These are phyloP conservation scores for Rhipidura dahli DNA, from an alignment of 2,113 vertebrate species.

Conservation along the genomic window DNA sequence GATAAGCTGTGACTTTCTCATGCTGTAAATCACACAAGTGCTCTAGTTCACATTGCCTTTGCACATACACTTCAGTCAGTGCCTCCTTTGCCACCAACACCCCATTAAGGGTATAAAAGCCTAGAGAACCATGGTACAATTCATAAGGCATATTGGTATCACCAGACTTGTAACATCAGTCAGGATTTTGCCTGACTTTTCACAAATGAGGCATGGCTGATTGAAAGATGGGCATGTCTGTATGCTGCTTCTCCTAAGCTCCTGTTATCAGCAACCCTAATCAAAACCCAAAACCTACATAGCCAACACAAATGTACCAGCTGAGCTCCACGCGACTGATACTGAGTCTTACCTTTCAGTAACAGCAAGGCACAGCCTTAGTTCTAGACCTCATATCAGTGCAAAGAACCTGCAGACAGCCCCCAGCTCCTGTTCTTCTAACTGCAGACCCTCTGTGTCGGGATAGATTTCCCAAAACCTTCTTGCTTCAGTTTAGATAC, in stretches of 20 bases:
- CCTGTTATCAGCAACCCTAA: not conserved
- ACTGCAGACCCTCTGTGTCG: not conserved
- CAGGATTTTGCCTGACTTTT: not conserved
- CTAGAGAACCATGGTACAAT: not conserved
- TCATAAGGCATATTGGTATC: not conserved
- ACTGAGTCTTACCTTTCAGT: not conserved
- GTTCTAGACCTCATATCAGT: not conserved
- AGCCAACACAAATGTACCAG: not conserved
- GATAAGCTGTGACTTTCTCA: not conserved
- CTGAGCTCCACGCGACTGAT: not conserved
- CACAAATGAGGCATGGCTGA: not conserved
- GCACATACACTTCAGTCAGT: not conserved
- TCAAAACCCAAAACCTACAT: not conserved
- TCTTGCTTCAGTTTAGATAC: not conserved
- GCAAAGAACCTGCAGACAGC: not conserved
- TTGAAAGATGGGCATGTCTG: not conserved
- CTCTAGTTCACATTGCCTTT: not conserved
- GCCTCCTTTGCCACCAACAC: not conserved
- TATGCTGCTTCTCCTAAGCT: not conserved
- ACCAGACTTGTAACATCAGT: not conserved
- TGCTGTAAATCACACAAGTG: not conserved
- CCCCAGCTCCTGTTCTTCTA: not conserved
- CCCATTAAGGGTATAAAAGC: not conserved
- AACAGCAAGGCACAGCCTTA: not conserved
- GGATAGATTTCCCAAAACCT: not conserved